Conservation (phyloP, 2,888 invertebrate species). For the Tillus elongatus region DNA sequence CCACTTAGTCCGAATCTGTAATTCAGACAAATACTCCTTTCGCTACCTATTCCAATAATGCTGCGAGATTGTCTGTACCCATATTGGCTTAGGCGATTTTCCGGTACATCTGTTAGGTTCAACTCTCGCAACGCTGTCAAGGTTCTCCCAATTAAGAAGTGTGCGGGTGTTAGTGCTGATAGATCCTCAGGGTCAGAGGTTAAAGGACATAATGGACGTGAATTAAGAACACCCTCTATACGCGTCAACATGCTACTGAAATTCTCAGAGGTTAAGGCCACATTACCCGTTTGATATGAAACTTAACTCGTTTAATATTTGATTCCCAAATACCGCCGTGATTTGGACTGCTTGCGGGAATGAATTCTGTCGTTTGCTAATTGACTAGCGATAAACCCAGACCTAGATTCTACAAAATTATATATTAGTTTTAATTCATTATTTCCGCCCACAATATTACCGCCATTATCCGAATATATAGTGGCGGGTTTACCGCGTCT, state of each 20-base stretch:
- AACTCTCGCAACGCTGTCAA: background rate
- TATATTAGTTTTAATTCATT: constrained; percentile 15
- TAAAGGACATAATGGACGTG: constrained; percentile 3
- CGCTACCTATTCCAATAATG: too few species aligned
- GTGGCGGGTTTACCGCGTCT: constrained; percentile 18
- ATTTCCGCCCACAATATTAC: constrained; percentile 21
- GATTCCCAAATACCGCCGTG: constrained; percentile 22
- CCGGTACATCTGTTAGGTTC: background rate
- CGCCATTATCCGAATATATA: constrained; percentile 21
- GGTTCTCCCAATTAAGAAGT: too few species aligned
- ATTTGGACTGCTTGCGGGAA: constrained; percentile 20
- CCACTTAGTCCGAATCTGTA: too few species aligned
- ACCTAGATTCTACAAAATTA: constrained; percentile 10
- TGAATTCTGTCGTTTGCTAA: constrained; percentile 17
- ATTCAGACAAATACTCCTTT: too few species aligned
- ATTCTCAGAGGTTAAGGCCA: constrained; percentile 10
- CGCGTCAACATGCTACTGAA: constrained; percentile 1
- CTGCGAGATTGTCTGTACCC: constrained; percentile 2
- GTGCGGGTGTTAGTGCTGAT: too few species aligned
- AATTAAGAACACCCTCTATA: background rate
- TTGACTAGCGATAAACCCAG: background rate
- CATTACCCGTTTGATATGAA: constrained; percentile 13
- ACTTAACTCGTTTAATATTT: constrained; percentile 13
- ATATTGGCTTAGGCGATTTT: constrained; percentile 6
- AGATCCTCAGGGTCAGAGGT: background rate